Base-by-base conservation (phyloP, 2,888 invertebrate species). In the Eilema depressum region DNA sequence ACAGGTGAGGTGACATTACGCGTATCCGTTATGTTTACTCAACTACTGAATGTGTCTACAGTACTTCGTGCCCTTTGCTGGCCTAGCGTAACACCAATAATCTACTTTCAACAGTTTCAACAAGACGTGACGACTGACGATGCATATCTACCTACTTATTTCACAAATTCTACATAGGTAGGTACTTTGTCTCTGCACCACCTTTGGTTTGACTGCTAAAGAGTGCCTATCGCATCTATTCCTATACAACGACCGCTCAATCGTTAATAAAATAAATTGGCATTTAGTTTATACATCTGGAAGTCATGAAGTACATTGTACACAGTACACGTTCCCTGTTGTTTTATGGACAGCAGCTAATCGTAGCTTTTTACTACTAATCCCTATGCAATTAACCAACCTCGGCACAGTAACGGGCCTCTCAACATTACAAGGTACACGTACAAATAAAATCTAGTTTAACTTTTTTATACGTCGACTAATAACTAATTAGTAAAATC, bases 251-350 rank as follows among this genome's bases (percentile, higher is more conserved):
- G 73, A 37, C 33, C 3, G 78, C 71, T 76, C 78, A 78, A 84
- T 85, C 77, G 79, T 80, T 79, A 85, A 86, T 89, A 88, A 88
- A 88, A 85, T 82, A 72, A 77, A 84, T 86, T 85, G 85, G 86
- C 80, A 84, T 41, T 87, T 81, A 75, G 78, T 75, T 79, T 81
- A 75, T 79, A 73, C 76, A 76, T 82, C 80, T 82, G 72, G 77
- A 76, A 81, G 76, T 73, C 75, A 71, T 67, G 65, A 70, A 74
- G 76, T 77, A 73, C 77, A 80, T 75, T 78, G 75, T 30, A 30
- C n/a, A n/a, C n/a, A n/a, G n/a, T n/a, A 74, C 76, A 75, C 80
- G 78, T 81, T 81, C 73, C 72, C 70, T 75, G 75, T 72, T 80
- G 79, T 77, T 84, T 77, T 79, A 84, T 77, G 70, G 73, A 76